Conservation (phyloP, 2,797 vertebrate species). For the Choloepus didactylus region DNA sequence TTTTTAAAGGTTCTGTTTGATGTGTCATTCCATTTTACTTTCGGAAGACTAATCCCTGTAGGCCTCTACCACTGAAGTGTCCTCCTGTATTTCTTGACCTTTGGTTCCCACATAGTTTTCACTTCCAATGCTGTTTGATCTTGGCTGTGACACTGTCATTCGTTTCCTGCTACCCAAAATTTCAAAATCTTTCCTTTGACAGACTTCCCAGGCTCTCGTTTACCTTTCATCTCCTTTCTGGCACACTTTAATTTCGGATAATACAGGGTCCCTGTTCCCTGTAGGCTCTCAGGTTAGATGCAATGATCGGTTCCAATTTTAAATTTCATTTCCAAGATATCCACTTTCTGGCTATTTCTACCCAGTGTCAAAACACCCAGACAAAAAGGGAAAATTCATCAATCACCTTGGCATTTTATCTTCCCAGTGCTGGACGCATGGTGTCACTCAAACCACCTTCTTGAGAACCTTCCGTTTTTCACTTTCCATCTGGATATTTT, state of each 20-base stretch:
- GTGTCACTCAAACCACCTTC: not conserved
- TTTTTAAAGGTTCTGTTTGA: not conserved
- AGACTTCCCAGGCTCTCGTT: not conserved
- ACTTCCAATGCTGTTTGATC: slow-evolving; percentile 48
- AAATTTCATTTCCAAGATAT: slow-evolving; percentile 27
- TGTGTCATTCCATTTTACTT: slow-evolving; percentile 5
- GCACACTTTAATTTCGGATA: slow-evolving; percentile 24
- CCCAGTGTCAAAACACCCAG: slow-evolving; percentile 39
- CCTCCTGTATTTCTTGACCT: not conserved
- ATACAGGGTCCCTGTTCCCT: not conserved
- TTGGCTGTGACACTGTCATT: not conserved
- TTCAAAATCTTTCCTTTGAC: slow-evolving; percentile 49
- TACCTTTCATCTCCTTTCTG: slow-evolving; percentile 48
- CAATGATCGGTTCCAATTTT: not conserved
- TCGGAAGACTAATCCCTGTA: not conserved
- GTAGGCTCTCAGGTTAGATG: not conserved
- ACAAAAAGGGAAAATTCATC: slow-evolving; percentile 12
- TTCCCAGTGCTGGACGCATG: not conserved
- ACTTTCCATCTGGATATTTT: slow-evolving; percentile 36
- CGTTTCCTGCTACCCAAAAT: not conserved
- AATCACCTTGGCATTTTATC: slow-evolving; percentile 1
- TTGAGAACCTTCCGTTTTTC: not conserved
- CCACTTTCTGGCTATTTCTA: not conserved
- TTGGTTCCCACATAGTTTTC: slow-evolving; percentile 32
- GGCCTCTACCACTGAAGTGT: not conserved